Evolutionary conservation across 1,140 invertebrate genomes (phyloP).

Genomic region (Plutomurus gul): DNA sequence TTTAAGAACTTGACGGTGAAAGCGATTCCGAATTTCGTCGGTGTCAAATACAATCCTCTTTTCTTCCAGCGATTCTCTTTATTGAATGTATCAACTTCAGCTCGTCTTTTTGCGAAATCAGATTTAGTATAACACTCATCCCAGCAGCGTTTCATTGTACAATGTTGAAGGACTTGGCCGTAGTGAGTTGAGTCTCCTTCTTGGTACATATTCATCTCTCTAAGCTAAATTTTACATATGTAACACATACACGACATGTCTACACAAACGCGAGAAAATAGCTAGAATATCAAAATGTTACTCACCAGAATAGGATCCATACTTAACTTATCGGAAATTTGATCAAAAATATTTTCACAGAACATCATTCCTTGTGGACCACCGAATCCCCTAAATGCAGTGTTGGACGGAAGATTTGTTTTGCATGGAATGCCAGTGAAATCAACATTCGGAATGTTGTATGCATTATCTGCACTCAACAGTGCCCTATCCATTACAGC

Average conservation of each 20-base stretch:
- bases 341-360: slow-evolving; percentile 75
- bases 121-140: slow-evolving; percentile 75
- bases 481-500: slow-evolving; percentile 75
- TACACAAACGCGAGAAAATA: neutral
- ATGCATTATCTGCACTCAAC: slow-evolving; percentile 79
- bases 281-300: neutral
- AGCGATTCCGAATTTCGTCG: slow-evolving; percentile 87
- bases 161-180: slow-evolving; percentile 73
- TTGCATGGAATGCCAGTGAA: slow-evolving; percentile 73
- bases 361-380: slow-evolving; percentile 87
- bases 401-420: slow-evolving; percentile 87
- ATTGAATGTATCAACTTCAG: slow-evolving; percentile 73
- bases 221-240: slow-evolving; percentile 59
- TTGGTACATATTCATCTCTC: slow-evolving; percentile 78
- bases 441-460: slow-evolving; percentile 71
- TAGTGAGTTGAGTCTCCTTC: slow-evolving; percentile 80
- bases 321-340: slow-evolving; percentile 73
- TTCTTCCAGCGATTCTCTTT: slow-evolving; percentile 84
- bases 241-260: neutral
- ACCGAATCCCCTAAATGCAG: slow-evolving; percentile 87
- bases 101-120: slow-evolving; percentile 67
- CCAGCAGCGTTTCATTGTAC: slow-evolving; percentile 80
- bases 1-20: slow-evolving; percentile 82
- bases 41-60: slow-evolving; percentile 81
- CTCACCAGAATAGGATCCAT: slow-evolving; percentile 64